These are phyloP conservation scores for Siphonodentalium dalli DNA, from an alignment of 2,888 invertebrate genomes.

Conservation along the genomic window DNA sequence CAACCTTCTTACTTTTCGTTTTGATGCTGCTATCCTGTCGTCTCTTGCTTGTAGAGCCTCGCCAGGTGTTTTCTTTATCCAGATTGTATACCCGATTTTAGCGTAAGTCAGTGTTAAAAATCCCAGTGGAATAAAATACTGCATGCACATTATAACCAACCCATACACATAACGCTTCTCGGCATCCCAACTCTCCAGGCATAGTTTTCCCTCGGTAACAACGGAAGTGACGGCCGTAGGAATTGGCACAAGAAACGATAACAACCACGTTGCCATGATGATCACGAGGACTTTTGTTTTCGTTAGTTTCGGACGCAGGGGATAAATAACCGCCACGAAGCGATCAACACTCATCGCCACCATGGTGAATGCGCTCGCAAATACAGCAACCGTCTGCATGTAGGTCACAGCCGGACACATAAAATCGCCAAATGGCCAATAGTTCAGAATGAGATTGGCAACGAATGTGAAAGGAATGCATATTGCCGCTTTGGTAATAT, in stretches of 20 bases:
- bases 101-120: conserved; percentile 86
- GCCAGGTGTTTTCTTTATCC: conserved; percentile 86
- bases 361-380: conserved; percentile 87
- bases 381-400: conserved; percentile 72
- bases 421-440: conserved; percentile 87
- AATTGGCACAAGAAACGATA: conserved; percentile 80
- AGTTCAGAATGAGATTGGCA: conserved; percentile 78
- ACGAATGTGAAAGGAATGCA: conserved; percentile 72
- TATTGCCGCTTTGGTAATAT: conserved; percentile 65
- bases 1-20: conserved; percentile 77
- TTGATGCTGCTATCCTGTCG: conserved; percentile 82
- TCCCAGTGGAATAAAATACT: conserved; percentile 82
- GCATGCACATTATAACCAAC: conserved; percentile 78
- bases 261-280: conserved; percentile 77
- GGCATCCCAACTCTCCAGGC: conserved; percentile 34
- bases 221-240: conserved; percentile 81
- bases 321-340: conserved; percentile 91
- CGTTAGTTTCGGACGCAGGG: conserved; percentile 81
- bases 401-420: conserved; percentile 86
- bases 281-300: conserved; percentile 75
- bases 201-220: conserved; percentile 33
- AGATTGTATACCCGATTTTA: conserved; percentile 84
- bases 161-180: conserved; percentile 72
- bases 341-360: conserved; percentile 91
- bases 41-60: conserved; percentile 86